phyloP scores from a whole-genome alignment of 2,888 invertebrate genomes.

The Cryptophagus acutangulus region DNA sequence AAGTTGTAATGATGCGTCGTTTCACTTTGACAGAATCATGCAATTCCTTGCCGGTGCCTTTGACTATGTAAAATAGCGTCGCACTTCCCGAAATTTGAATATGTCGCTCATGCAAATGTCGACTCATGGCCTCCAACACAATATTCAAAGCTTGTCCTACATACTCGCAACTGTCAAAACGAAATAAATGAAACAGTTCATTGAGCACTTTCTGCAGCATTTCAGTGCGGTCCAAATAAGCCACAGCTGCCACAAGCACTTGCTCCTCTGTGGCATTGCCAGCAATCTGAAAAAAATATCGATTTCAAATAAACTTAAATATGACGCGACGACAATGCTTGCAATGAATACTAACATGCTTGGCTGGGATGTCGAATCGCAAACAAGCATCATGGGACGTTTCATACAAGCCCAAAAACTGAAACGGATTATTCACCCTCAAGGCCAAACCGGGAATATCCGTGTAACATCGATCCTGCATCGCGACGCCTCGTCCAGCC shows the following conservation, averaged over 20 bases:
- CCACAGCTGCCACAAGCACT: conserved; percentile 76
- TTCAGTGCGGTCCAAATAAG: conserved; percentile 80
- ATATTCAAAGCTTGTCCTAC: conserved; percentile 71
- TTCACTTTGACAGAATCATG: conserved; percentile 64
- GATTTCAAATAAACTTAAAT: too few relatives aligned
- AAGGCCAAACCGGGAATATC: conserved; percentile 85
- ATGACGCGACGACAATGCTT: conserved; percentile 7
- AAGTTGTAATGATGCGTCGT: conserved; percentile 71
- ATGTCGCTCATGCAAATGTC: conserved; percentile 78
- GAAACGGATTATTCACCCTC: conserved; percentile 70
- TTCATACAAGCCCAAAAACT: conserved; percentile 88
- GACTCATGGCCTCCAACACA: conserved; percentile 85
- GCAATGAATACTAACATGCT: conserved; percentile 68
- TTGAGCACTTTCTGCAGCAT: conserved; percentile 81
- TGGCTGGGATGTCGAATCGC: conserved; percentile 86
- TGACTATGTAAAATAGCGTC: conserved; percentile 90
- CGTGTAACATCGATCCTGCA: conserved; percentile 50
- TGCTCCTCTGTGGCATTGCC: conserved; percentile 90
- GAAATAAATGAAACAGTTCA: conserved; percentile 82
- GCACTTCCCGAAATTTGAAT: conserved; percentile 95
- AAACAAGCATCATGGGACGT: conserved; percentile 86
- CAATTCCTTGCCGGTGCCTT: conserved; percentile 74
- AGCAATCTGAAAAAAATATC: conserved; percentile 69
- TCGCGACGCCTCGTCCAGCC: conserved; percentile 76
- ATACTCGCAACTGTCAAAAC: conserved; percentile 74